Percentiles rank a stretch among this genome's conserved stretches.
phyloP scores from a whole-genome alignment of 2,888 invertebrate species.

The Bimastos eiseni region DNA sequence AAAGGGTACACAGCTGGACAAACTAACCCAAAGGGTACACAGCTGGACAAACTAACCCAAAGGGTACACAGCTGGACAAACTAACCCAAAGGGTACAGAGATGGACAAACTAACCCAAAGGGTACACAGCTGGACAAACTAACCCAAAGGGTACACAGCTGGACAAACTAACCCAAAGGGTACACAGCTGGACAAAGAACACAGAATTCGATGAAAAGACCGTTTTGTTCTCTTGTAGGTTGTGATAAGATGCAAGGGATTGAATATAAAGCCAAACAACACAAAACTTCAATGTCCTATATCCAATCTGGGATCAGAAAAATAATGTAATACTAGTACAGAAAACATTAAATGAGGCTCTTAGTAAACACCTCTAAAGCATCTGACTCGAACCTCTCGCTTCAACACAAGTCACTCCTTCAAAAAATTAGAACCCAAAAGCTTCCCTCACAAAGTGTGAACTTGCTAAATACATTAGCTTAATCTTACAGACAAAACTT shows the following conservation, averaged over 20 bases:
- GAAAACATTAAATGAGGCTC: not conserved
- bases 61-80: too few species aligned
- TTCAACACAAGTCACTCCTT: not conserved
- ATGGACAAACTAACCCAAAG: too few species aligned
- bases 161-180: too few species aligned
- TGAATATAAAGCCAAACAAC: not conserved
- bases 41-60: too few species aligned
- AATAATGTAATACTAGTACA: not conserved
- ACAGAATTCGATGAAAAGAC: not conserved
- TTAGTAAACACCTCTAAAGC: not conserved
- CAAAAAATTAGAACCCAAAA: not conserved
- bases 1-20: too few species aligned
- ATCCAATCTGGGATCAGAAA: not conserved
- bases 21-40: too few species aligned
- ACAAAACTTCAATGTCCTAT: not conserved
- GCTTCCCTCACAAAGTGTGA: conserved; percentile 2
- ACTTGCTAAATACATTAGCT: not conserved
- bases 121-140: too few species aligned
- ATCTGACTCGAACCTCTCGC: not conserved
- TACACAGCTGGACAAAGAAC: not conserved
- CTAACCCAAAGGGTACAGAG: too few species aligned
- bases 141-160: too few species aligned
- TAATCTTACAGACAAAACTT: not conserved
- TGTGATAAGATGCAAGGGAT: not conserved
- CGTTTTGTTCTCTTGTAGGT: not conserved